phyloP scores from a whole-genome alignment of 2,113 vertebrate genomes.

The Pao palembangensis region DNA sequence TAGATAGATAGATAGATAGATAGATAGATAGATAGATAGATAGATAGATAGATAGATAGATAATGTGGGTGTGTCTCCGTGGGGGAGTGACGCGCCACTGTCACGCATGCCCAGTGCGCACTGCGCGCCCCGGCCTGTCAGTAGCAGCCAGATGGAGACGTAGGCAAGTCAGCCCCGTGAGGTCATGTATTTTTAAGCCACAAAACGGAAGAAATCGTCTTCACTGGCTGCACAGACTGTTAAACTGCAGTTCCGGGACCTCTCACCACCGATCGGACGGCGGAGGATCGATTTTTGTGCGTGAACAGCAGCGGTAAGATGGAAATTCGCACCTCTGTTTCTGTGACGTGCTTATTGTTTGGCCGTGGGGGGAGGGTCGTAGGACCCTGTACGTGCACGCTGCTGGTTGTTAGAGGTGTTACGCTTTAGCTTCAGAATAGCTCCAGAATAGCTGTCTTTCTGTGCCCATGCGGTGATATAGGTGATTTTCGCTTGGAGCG shows the following conservation, averaged over 20 bases:
- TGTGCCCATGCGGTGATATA: too few relatives aligned
- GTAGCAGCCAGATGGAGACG: constrained; percentile 69
- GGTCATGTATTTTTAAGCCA: constrained; percentile 74
- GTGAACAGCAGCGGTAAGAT: constrained; percentile 68
- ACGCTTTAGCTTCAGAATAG: too few relatives aligned
- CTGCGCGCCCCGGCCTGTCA: constrained; percentile 72
- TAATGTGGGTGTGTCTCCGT: constrained; percentile 66
- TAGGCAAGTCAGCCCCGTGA: constrained; percentile 68
- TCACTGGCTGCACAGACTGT: constrained; percentile 38
- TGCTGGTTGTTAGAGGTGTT: not conserved
- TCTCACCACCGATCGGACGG: constrained; percentile 23
- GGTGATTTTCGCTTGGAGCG: too few relatives aligned
- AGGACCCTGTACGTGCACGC: constrained; percentile 34
- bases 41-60: constrained; percentile 30
- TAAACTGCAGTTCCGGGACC: constrained; percentile 19
- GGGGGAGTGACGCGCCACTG: constrained; percentile 65
- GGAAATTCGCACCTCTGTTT: constrained; percentile 47
- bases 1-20: constrained; percentile 6
- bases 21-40: constrained; percentile 2
- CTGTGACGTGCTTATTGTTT: constrained; percentile 72
- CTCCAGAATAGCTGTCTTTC: too few relatives aligned
- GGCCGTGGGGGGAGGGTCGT: constrained; percentile 74
- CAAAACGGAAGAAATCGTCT: constrained; percentile 59
- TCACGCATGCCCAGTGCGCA: constrained; percentile 70
- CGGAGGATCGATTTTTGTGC: constrained; percentile 20